Base-by-base conservation (phyloP, 2,888 invertebrate species). In the Sussaba pulchella region DNA sequence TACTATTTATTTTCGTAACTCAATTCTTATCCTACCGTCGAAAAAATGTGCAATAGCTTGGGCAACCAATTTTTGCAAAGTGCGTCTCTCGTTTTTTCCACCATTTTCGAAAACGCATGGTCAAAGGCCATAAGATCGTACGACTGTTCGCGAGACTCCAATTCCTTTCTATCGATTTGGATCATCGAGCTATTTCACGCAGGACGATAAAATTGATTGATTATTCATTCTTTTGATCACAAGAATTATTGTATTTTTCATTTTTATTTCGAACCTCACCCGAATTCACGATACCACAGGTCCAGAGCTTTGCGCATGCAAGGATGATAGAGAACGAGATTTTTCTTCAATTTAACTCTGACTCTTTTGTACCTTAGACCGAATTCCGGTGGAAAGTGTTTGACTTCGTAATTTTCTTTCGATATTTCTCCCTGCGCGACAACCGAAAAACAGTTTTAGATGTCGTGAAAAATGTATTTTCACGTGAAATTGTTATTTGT, bases 221-320 rank as follows among this genome's bases (percentile, higher is more conserved):
- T 2, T 31, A 31, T 31, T 31, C 31, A 31, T 31, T 31, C 6
- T 31, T 31, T 31, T 31, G 2, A 5, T 31, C 6, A 6, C 31
- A 31, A 31, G 6, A 31, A 31, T 31, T 31, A 5, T 31, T 31
- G 4, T 31, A 5, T 31, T 31, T 5, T 31, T 31, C 31, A 31
- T 5, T 31, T 31, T 31, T 31, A 5, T 31, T 31, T 31, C 6
- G 31, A 6, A 31, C 85, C 93, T 85, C 92, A 94, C 96, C 95
- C 95, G 89, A 96, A 98, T 85, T 96, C 95, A 64, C 94, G 94
- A 92, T 95, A 95, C 98, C 98, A 98, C 67, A 97, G 93, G 88
- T 95, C 96, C 79, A 97, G 92, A 61, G 97, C 95, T 89, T 95
- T 96, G 14, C 96, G 94, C 85, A 98, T 95, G 87, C 97, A 97